Conservation (phyloP, 2,113 vertebrate species). For the Alethe castanea region DNA sequence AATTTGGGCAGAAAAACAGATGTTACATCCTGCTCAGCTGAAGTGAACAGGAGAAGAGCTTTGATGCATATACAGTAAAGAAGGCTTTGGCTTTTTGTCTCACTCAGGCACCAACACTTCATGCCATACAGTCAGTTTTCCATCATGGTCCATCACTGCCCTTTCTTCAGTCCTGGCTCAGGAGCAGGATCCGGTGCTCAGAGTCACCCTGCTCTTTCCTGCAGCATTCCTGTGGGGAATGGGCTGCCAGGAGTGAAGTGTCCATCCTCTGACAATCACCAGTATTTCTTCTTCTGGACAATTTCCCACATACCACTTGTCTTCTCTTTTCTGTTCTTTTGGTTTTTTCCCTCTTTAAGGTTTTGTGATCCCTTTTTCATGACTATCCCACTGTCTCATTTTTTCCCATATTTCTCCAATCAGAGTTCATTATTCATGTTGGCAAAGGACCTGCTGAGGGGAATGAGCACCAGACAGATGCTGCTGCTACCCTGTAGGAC, state of each 20-base stretch:
- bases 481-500: neutral
- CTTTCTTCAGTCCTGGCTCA: neutral
- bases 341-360: neutral
- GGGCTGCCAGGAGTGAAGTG: neutral
- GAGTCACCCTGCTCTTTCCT: neutral
- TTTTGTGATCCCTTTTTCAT: neutral
- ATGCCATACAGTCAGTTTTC: fast-evolving
- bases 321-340: neutral
- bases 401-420: neutral
- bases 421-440: fast-evolving
- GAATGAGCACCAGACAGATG: neutral
- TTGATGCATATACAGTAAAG: neutral
- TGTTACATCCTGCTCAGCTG: neutral
- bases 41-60: neutral
- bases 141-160: fast-evolving
- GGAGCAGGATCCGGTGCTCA: fast-evolving
- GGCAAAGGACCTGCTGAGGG: neutral
- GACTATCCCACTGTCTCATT: neutral
- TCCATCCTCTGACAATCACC: neutral
- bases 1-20: neutral
- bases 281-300: neutral
- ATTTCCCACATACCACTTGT: neutral
- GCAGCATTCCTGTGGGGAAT: fast-evolving
- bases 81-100: neutral
- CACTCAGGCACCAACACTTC: neutral